Evolutionary conservation across 2,888 invertebrate genomes (phyloP), one percentile per base, ranked within the genome.

Genomic region (Branchellion lobata): DNA sequence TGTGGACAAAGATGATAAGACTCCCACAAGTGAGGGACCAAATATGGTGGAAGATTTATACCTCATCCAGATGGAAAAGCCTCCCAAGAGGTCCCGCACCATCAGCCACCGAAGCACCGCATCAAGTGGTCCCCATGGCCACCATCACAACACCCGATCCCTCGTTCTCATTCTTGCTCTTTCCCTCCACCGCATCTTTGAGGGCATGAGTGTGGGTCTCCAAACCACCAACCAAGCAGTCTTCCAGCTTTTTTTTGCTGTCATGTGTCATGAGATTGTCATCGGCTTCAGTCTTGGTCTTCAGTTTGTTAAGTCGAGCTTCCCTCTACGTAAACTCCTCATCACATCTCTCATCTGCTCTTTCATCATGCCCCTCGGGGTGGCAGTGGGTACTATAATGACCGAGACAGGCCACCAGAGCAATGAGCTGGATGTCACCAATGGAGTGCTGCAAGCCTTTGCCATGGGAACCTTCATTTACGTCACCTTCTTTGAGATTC

Each of bases 401-500:
- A 80, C 82, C 21, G 84, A 84, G 68, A 34, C 80, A 5, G 82
- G 82, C 5, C 79, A 79, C 14, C 57, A 80, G 8, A 76, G 79
- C 51, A 74, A n/a, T 51, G 40, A 69, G 21, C 81, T 85, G 5
- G 84, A 83, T 53, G 72, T 83, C 57, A 80, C 80, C 34, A 82
- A 83, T 65, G 88, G 88, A 0, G 82, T 90, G 57, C 85, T 83
- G 31, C 93, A 96, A 89, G 94, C 94, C 5, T 87, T 96, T 79
- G 95, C 96, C 0, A 92, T 93, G 24, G 96, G 96, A 18, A 96
- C 96, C 0, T 90, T 96, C 61, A 89, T 96, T 11, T 96, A 96
- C 88, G 94, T 96, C 29, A 94, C 96, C 11, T 95, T 95, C 89
- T 95, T 96, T 87, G 96, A 96, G 89, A 93, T 96, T 80, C 90